Evolutionary conservation across 1,140 invertebrate species (phyloP).

Genomic region (Cepaea nemoralis): DNA sequence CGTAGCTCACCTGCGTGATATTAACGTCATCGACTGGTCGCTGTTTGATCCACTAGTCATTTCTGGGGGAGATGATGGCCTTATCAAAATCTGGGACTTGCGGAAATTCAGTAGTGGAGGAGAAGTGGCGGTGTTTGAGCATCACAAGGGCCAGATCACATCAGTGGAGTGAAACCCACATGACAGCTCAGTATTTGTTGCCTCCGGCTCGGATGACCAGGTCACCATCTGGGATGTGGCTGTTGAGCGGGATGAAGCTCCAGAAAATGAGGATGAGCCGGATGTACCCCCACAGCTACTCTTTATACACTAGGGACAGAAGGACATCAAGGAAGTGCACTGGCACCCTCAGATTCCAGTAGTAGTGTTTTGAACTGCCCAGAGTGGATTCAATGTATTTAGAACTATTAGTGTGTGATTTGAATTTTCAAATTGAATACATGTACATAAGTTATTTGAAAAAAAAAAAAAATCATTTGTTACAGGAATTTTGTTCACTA

Average conservation of each 20-base stretch:
- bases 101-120: constrained; percentile 83
- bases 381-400: constrained; percentile 96
- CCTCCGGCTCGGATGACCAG: constrained; percentile 94
- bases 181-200: constrained; percentile 92
- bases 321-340: constrained; percentile 97
- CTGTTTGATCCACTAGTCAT: constrained; percentile 86
- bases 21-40: constrained; percentile 99
- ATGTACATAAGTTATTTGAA: background rate
- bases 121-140: constrained; percentile 92
- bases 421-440: background rate
- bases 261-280: constrained; percentile 71
- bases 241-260: constrained; percentile 84
- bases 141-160: constrained; percentile 90
- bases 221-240: constrained; percentile 97
- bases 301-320: constrained; percentile 98
- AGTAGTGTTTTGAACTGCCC: constrained; percentile 92
- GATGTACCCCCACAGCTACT: constrained; percentile 93
- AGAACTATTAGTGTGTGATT: constrained; percentile 96
- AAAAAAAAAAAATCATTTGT: no score
- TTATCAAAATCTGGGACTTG: constrained; percentile 95
- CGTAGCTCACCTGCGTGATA: constrained; percentile 90
- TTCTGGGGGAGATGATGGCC: constrained; percentile 92
- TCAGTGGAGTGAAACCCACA: constrained; percentile 97
- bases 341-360: constrained; percentile 97
- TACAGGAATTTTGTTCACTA: no score